Evolutionary conservation across 2,888 invertebrate species (phyloP), one percentile per base, ranked within the genome.

Genomic region (Macaria notata): DNA sequence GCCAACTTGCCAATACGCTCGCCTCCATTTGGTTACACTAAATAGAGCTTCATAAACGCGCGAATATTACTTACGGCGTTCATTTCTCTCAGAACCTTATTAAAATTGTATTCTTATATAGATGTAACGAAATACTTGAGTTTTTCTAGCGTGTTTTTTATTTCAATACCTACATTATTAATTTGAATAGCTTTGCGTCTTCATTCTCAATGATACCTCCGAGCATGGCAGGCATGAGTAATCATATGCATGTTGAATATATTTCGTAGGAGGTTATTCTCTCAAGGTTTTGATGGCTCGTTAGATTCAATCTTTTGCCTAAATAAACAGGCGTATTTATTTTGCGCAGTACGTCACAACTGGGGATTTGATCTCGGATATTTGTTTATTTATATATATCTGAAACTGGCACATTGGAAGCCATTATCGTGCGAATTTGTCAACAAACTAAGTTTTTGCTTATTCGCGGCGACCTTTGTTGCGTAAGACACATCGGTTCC

Each of bases 401-500:
- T 46, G 46, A 54, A 51, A 53, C 52, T 49, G 44, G 56, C 56
- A 33, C 51, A 43, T 61, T 66, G 67, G 63, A 69, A 57, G 68
- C 65, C 65, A 65, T 63, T 58, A 60, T 70, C 64, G 71, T 71
- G 72, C 71, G 64, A 72, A 78, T 74, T 78, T 72, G 76, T 79
- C 73, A 75, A 77, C 73, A 69, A 67, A 69, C 66, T 65, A 61
- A 61, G 74, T 81, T 81, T 83, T 79, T 79, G 75, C 72, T 74
- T 73, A 67, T 66, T 72, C 71, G 62, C 68, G 50, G 65, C 69
- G 84, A 79, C 84, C 85, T 86, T 80, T 77, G 75, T 84, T 83
- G 77, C 81, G 81, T 84, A 81, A 85, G 78, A 78, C 72, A 75
- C 80, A 76, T 78, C 74, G 69, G 79, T 88, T 86, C 86, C 86